A percentile compares a stretch with the other conserved stretches of the same genome.
Conservation (phyloP, 2,888 invertebrate genomes). For the Agriopis marginaria region DNA sequence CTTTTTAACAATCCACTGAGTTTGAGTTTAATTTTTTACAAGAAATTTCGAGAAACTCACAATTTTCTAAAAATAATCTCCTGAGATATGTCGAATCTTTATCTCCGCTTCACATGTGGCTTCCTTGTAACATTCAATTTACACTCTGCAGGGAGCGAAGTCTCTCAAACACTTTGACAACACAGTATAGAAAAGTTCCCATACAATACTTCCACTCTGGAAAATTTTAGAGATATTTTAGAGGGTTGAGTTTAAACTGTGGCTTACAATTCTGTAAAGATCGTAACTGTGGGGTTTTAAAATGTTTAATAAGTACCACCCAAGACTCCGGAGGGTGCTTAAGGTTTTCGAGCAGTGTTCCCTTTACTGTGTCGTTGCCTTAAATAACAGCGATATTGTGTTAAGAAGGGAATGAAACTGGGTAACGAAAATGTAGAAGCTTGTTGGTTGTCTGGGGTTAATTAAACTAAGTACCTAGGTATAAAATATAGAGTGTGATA, state of each 20-base stretch:
- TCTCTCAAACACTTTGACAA: slow-evolving; percentile 22
- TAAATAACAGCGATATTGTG: slow-evolving; percentile 43
- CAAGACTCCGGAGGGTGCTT: slow-evolving; percentile 40
- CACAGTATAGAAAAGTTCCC: slow-evolving; percentile 42
- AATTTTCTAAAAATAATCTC: slow-evolving; percentile 24
- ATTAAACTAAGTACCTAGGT: slow-evolving; percentile 27
- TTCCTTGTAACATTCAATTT: slow-evolving; percentile 57
- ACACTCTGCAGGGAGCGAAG: slow-evolving; percentile 46
- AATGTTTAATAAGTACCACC: slow-evolving; percentile 59
- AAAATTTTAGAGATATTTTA: neutral
- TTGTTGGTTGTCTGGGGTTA: slow-evolving; percentile 19
- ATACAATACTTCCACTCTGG: slow-evolving; percentile 16
- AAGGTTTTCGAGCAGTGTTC: slow-evolving; percentile 42
- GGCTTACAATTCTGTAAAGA: slow-evolving; percentile 51
- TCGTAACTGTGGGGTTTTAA: slow-evolving; percentile 51
- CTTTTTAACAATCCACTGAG: too few relatives aligned
- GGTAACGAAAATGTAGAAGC: slow-evolving; percentile 28
- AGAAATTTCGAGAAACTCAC: neutral
- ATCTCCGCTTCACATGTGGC: slow-evolving; percentile 51
- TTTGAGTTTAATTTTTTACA: neutral
- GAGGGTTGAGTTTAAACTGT: slow-evolving; percentile 43
- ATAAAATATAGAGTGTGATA: slow-evolving; percentile 1
- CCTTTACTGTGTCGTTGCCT: slow-evolving; percentile 40
- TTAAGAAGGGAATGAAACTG: slow-evolving; percentile 34
- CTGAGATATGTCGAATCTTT: slow-evolving; percentile 53